These are phyloP conservation scores for Drosophila fungiperda DNA, from an alignment of 2,888 invertebrate genomes.

Conservation along the genomic window DNA sequence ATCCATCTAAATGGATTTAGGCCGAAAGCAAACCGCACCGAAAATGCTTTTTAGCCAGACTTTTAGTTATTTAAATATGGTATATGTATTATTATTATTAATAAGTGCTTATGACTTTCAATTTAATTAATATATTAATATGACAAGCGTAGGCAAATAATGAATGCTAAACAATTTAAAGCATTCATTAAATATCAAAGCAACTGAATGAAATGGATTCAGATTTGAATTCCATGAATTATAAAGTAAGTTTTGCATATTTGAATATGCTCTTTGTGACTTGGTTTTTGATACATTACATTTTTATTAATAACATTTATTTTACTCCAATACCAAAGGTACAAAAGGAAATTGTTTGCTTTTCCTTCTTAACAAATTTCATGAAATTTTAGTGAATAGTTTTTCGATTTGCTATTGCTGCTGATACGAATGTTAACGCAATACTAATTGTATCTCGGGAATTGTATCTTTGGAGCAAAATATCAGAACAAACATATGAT, in stretches of 20 bases:
- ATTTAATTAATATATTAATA: slow-evolving; percentile 35
- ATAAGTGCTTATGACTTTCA: slow-evolving; percentile 14
- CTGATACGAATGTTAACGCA: not conserved
- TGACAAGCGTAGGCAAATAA: slow-evolving; percentile 18
- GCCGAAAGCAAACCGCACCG: slow-evolving; percentile 17
- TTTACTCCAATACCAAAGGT: not conserved
- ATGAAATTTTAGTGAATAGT: no score
- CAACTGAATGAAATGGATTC: not conserved
- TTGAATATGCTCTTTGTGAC: not conserved
- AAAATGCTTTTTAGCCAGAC: slow-evolving; percentile 1
- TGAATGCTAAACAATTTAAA: not conserved
- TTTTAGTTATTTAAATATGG: not conserved
- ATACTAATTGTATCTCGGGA: not conserved
- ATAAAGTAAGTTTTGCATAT: not conserved
- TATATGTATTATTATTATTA: not conserved
- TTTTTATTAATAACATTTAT: not conserved
- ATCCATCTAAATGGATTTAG: slow-evolving; percentile 62
- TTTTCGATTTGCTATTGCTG: not conserved
- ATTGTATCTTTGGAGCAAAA: not conserved
- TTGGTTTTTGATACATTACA: not conserved
- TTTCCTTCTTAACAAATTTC: no score
- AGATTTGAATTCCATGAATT: not conserved
- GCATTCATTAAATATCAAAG: not conserved
- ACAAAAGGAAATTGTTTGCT: not conserved
- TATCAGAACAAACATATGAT: not conserved